Evolutionary conservation across 2,888 invertebrate species (phyloP).

Genomic region (Agrilus mali): DNA sequence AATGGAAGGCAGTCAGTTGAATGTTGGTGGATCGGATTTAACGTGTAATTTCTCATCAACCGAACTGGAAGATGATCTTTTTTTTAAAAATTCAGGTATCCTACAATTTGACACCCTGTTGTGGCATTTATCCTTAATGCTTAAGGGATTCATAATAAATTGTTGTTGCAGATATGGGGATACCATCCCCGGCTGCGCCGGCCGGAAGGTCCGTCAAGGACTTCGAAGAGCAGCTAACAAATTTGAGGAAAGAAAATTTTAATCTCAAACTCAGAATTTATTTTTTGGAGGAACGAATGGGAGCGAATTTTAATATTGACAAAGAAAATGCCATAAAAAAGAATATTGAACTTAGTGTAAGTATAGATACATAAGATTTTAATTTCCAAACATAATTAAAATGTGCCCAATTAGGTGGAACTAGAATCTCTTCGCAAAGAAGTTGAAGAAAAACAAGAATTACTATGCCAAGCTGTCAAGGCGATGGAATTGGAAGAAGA

Average conservation of each 20-base stretch:
- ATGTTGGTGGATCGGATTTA: too few relatives aligned
- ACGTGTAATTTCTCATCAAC: constrained; percentile 2
- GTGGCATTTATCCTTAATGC: background rate
- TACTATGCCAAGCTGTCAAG: constrained; percentile 73
- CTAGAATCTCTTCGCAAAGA: constrained; percentile 65
- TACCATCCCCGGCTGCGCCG: constrained; percentile 25
- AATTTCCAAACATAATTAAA: background rate
- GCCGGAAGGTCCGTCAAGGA: constrained; percentile 72
- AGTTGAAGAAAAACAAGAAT: constrained; percentile 67
- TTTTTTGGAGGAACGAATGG: constrained; percentile 76
- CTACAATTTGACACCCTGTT: too few relatives aligned
- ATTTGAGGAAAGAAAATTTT: constrained; percentile 83
- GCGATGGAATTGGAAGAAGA: constrained; percentile 65
- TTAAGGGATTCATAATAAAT: background rate
- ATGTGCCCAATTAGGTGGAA: constrained; percentile 47
- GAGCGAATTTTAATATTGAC: constrained; percentile 47
- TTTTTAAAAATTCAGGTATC: constrained; percentile 1
- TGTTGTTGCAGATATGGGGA: constrained; percentile 15
- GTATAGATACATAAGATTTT: constrained; percentile 3
- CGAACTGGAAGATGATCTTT: constrained; percentile 5
- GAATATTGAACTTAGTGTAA: constrained; percentile 52
- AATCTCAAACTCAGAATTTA: constrained; percentile 82
- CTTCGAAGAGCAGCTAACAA: constrained; percentile 74
- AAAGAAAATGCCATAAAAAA: constrained; percentile 56
- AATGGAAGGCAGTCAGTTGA: too few relatives aligned